phyloP scores from a whole-genome alignment of 2,113 vertebrate species.

The Riparia riparia region DNA sequence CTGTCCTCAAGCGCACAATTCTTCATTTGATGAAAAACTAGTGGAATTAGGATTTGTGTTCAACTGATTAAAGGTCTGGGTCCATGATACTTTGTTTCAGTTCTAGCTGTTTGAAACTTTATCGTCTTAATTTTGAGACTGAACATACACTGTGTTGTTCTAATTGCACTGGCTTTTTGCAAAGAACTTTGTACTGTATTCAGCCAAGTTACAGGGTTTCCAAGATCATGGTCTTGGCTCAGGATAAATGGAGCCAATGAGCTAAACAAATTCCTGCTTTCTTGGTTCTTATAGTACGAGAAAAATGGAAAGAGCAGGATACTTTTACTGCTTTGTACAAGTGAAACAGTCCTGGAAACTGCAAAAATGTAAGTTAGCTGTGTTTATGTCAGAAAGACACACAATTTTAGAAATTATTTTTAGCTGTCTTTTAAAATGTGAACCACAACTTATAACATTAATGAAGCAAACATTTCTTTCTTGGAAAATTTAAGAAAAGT shows the following conservation, averaged over 20 bases:
- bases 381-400: not conserved
- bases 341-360: conserved; percentile 33
- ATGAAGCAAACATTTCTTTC: not conserved
- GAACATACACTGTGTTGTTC: conserved; percentile 58
- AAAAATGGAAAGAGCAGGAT: conserved; percentile 54
- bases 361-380: conserved; percentile 25
- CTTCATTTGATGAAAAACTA: not conserved
- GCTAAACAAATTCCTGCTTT: conserved; percentile 66
- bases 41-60: not conserved
- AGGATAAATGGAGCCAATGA: conserved; percentile 67
- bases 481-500: conserved; percentile 36
- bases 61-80: not conserved
- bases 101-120: conserved; percentile 55
- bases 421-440: not conserved
- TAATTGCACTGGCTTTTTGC: conserved; percentile 63
- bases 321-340: conserved; percentile 32
- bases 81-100: conserved; percentile 6
- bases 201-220: conserved; percentile 64
- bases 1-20: not conserved
- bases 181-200: conserved; percentile 63
- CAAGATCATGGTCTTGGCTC: conserved; percentile 58
- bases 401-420: conserved; percentile 25
- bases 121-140: conserved; percentile 55
- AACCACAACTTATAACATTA: conserved; percentile 20
- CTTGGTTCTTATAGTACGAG: conserved; percentile 53